phyloP scores from a whole-genome alignment of 2,113 vertebrate species.

The Chaetops frenatus region DNA sequence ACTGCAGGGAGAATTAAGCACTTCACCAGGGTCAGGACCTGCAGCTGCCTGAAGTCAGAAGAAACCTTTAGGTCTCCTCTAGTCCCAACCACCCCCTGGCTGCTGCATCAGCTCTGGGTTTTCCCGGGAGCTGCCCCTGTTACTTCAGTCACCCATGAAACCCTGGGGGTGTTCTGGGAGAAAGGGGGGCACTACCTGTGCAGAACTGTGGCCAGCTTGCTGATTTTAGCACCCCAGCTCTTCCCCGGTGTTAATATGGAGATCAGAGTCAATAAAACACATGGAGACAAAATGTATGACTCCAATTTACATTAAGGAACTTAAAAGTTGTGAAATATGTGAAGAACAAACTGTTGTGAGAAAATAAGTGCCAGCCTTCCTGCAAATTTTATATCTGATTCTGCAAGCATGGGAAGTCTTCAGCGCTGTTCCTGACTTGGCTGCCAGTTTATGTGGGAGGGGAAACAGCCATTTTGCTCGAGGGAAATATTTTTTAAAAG shows the following conservation, averaged over 20 bases:
- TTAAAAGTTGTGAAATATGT: slow-evolving; percentile 69
- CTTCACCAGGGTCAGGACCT: neutral
- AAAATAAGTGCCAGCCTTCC: slow-evolving; percentile 68
- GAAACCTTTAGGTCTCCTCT: neutral
- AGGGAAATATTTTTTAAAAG: slow-evolving; percentile 57
- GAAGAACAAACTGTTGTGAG: slow-evolving; percentile 68
- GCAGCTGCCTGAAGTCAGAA: neutral
- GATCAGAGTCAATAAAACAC: slow-evolving; percentile 62
- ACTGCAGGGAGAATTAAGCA: neutral
- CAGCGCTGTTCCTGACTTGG: slow-evolving; percentile 64
- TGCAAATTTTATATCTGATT: slow-evolving; percentile 63
- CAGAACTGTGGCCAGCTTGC: neutral
- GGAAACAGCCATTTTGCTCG: slow-evolving; percentile 65
- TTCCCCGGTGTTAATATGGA: slow-evolving; percentile 25
- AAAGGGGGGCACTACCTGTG: neutral
- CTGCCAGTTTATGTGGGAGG: slow-evolving; percentile 67
- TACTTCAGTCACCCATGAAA: neutral
- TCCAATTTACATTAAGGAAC: slow-evolving; percentile 64
- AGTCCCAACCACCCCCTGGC: neutral
- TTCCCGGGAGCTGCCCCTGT: neutral
- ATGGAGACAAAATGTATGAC: slow-evolving; percentile 56
- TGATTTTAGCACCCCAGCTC: neutral
- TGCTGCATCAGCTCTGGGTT: neutral
- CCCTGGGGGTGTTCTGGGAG: neutral
- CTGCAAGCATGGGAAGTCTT: slow-evolving; percentile 59